Percentiles rank a stretch among this genome's conserved stretches.
phyloP scores from a whole-genome alignment of 2,113 vertebrate species.

The Pygoscelis adeliae region DNA sequence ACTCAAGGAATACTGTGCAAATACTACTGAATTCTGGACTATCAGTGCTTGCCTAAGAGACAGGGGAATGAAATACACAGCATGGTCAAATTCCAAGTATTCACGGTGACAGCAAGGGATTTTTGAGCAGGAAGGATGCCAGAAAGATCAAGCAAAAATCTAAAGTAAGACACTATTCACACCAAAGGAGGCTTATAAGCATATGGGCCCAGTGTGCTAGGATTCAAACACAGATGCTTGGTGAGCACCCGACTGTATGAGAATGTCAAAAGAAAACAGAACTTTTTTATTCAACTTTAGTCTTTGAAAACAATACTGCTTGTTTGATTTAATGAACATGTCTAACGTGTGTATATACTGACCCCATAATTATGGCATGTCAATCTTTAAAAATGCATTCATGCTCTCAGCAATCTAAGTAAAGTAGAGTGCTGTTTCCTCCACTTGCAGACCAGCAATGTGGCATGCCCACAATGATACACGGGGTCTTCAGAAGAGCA shows the following conservation, averaged over 20 bases:
- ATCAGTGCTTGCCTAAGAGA: background rate
- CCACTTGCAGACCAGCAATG: background rate
- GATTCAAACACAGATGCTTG: background rate
- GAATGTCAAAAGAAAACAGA: background rate
- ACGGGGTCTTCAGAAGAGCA: background rate
- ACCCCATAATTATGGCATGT: background rate
- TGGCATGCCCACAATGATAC: background rate
- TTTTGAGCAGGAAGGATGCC: background rate
- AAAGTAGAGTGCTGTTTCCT: background rate
- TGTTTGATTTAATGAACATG: background rate
- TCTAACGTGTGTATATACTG: background rate
- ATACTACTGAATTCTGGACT: background rate
- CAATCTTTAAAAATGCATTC: background rate
- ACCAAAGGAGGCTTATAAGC: background rate
- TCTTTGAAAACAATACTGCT: background rate
- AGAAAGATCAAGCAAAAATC: constrained; percentile 5
- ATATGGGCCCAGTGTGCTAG: background rate
- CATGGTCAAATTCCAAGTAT: background rate
- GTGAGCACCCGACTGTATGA: background rate
- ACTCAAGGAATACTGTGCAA: background rate
- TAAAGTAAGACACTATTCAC: background rate
- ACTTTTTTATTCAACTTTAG: background rate
- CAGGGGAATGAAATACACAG: background rate
- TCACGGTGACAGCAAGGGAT: background rate
- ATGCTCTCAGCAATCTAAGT: background rate